These are phyloP conservation scores for Ctenosaura bakeri DNA, from an alignment of 2,797 vertebrate species.

Conservation along the genomic window DNA sequence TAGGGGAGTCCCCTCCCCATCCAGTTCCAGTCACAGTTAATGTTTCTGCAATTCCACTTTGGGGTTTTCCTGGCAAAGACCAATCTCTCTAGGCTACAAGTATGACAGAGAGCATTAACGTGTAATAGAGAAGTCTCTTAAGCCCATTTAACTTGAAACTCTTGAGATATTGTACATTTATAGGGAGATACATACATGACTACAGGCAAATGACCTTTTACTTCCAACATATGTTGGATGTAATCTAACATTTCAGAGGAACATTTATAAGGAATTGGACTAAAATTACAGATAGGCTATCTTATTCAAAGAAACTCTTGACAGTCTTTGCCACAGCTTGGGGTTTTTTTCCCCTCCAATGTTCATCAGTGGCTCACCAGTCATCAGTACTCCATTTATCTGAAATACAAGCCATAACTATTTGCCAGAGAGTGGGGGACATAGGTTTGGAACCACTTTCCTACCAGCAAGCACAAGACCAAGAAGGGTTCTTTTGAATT, in stretches of 20 bases:
- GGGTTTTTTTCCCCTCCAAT: not conserved
- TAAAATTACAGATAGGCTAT: constrained; percentile 1
- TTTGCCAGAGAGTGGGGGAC: not conserved
- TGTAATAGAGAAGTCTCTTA: constrained; percentile 52
- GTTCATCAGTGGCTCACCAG: not conserved
- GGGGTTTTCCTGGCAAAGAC: constrained; percentile 26
- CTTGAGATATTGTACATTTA: constrained; percentile 59
- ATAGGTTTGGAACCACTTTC: not conserved
- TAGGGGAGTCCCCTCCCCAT: constrained; percentile 28
- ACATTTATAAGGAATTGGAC: not conserved
- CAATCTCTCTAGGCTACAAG: constrained; percentile 58
- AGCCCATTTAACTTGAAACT: constrained; percentile 44
- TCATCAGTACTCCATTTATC: not conserved
- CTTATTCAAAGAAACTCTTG: not conserved
- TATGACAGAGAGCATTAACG: constrained; percentile 72
- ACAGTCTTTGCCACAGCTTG: not conserved
- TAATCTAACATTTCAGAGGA: constrained; percentile 20
- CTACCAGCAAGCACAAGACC: not conserved
- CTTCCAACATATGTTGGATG: not conserved
- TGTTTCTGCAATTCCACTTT: constrained; percentile 54
- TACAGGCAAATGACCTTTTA: constrained; percentile 10
- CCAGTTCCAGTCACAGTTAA: constrained; percentile 61
- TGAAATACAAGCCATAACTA: not conserved
- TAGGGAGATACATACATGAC: not conserved
- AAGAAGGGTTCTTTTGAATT: not conserved